Evolutionary conservation across 2,113 vertebrate species (phyloP).

Genomic region (Camelus dromedarius): DNA sequence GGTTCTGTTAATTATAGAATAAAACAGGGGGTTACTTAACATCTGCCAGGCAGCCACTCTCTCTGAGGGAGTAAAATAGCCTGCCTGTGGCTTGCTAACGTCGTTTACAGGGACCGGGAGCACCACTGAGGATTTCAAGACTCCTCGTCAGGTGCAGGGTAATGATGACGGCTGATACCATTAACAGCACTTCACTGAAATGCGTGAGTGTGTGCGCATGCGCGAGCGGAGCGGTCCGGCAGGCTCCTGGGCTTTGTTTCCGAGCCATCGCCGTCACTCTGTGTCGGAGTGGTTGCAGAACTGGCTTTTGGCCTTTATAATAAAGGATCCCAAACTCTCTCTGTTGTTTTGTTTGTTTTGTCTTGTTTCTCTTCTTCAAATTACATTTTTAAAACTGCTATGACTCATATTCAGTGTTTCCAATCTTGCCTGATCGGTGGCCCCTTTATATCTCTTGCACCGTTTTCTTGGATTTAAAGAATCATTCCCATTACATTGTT

Average conservation of each 20-base stretch:
- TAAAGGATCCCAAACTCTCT: conserved; percentile 16
- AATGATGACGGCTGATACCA: conserved; percentile 5
- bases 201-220: neutral
- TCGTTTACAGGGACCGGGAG: neutral
- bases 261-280: too few species aligned
- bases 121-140: conserved; percentile 24
- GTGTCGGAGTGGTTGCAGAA: neutral
- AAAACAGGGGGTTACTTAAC: conserved; percentile 47
- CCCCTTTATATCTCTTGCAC: conserved; percentile 12
- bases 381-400: neutral
- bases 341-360: conserved; percentile 38
- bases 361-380: conserved; percentile 38
- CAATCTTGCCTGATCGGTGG: neutral
- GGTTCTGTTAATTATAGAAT: conserved; percentile 48
- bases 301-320: conserved; percentile 50
- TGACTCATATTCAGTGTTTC: conserved; percentile 38
- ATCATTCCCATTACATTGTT: neutral
- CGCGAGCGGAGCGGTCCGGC: neutral
- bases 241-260: conserved; percentile 52
- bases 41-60: neutral
- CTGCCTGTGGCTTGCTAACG: neutral
- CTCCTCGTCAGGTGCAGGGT: neutral
- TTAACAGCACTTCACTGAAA: neutral
- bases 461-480: conserved; percentile 20
- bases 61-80: neutral